Base-by-base conservation (phyloP, 2,888 invertebrate species). In the Spialia ferax region DNA sequence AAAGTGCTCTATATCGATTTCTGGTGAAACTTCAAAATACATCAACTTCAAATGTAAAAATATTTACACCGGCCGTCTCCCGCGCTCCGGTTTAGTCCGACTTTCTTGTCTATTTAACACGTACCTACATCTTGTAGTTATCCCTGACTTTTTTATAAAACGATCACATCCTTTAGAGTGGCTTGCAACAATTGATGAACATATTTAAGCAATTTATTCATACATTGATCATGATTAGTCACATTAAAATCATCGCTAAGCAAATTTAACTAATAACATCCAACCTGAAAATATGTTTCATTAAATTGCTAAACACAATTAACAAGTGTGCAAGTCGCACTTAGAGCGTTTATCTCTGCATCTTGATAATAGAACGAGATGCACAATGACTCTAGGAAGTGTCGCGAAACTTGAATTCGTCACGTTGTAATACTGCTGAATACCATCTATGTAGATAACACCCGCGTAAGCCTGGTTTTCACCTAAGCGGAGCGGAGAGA, bases 21-120 rank as follows among this genome's bases (percentile, higher is more conserved):
- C 85, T 83, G 77, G 89, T 91, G 91, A 89, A 82, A 84, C 79
- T 82, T 87, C 79, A 84, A 87, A 85, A 88, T 83, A 90, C 86
- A 85, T 86, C 83, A 79, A 88, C 82, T 84, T 80, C 75, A 86
- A 88, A 88, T 89, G 86, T 86, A 88, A 90, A 88, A 87, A 89
- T 91, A 90, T 91, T 86, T 88, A 91, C 90, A 91, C 74, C 77
- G 72, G 75, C 76, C 78, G 69, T 75, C 73, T 52, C 45, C 57
- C 54, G 29, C 38, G 13, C 23, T 11, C 23, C 26, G 35, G 35
- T 50, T 23, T 15, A 22, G 50, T 65, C 50, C 64, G 48, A 65
- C 5, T 18, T 57, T 7, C 29, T 18, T 15, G 54, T 54, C 45
- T 18, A 29, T 20, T 29, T 48, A 50, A 61, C 48, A 50, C 32